These are phyloP conservation scores for Notolepis coatsorum DNA, from an alignment of 2,797 vertebrate species.

Conservation along the genomic window DNA sequence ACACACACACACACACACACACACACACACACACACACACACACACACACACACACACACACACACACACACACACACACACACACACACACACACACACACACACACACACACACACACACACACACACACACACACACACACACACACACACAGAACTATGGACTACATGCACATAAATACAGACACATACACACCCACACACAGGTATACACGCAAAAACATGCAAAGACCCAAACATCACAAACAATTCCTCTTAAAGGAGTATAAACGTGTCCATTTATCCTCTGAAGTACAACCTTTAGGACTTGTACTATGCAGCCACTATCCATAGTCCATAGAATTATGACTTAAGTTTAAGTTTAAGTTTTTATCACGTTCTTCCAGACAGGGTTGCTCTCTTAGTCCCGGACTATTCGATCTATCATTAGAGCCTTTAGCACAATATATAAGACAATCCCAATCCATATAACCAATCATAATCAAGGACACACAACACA, in stretches of 20 bases:
- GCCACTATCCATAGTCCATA: too few species aligned
- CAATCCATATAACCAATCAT: too few species aligned
- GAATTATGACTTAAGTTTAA: too few species aligned
- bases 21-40: background rate
- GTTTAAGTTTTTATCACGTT: too few species aligned
- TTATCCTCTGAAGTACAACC: too few species aligned
- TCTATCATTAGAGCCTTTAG: too few species aligned
- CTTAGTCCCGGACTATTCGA: too few species aligned
- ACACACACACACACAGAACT: background rate
- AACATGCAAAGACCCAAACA: too few species aligned
- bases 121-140: conserved; percentile 2
- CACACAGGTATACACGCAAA: background rate
- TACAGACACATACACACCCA: background rate
- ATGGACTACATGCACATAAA: conserved; percentile 8
- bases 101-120: background rate
- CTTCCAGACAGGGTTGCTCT: too few species aligned
- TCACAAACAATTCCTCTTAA: background rate
- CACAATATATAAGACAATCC: too few species aligned
- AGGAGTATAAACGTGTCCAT: background rate
- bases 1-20: conserved; percentile 6
- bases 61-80: background rate
- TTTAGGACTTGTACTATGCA: too few species aligned
- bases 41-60: background rate
- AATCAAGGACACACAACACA: too few species aligned
- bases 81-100: background rate